Evolutionary conservation across 2,113 vertebrate species (phyloP).

Genomic region (Rostratula benghalensis): DNA sequence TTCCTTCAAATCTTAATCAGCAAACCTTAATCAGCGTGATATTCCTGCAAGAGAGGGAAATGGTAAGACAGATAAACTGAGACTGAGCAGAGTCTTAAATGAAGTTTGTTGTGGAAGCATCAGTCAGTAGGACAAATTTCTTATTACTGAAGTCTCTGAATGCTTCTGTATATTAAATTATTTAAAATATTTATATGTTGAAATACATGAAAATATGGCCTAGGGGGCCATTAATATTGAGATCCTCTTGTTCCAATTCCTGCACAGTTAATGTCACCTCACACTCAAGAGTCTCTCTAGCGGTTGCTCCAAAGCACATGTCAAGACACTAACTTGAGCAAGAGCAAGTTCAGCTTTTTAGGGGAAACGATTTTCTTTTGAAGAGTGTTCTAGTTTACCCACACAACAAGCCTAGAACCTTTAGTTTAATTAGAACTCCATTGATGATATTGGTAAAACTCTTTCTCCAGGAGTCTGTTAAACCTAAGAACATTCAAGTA

Average conservation of each 20-base stretch:
- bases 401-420: not conserved
- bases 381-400: not conserved
- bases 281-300: not conserved
- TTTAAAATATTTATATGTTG: not conserved
- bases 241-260: not conserved
- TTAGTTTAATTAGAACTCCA: not conserved
- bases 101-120: conserved; percentile 23
- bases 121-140: conserved; percentile 31
- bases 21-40: conserved; percentile 30
- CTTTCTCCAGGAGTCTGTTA: not conserved
- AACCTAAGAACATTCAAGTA: not conserved
- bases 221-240: not conserved
- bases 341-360: not conserved
- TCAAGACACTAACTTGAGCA: not conserved
- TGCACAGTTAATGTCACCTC: not conserved
- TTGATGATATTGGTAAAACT: not conserved
- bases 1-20: conserved; percentile 53
- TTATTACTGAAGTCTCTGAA: conserved; percentile 7
- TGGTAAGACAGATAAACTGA: conserved; percentile 48
- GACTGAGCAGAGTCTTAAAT: conserved; percentile 23
- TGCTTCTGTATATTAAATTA: not conserved
- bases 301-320: not conserved
- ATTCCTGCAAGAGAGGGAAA: conserved; percentile 22
- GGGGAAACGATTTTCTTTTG: not conserved
- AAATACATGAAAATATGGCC: not conserved